Evolutionary conservation across 2,797 vertebrate genomes (phyloP).

Genomic region (Cyprinodon diabolis): DNA sequence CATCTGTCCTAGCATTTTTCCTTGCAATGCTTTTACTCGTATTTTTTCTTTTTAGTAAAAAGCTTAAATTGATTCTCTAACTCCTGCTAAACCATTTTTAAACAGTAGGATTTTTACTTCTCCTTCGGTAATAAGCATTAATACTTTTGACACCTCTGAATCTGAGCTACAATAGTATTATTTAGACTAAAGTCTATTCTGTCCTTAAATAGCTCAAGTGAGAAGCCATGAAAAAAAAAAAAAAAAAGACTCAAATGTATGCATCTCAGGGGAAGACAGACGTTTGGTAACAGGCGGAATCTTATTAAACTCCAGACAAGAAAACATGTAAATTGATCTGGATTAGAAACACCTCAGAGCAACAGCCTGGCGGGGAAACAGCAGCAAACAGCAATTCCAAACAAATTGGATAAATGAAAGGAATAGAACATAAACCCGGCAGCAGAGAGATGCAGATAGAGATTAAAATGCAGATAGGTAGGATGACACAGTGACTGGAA

Average conservation of each 20-base stretch:
- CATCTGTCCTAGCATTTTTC: too few species aligned
- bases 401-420: background rate
- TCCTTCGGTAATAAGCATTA: too few species aligned
- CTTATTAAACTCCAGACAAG: background rate
- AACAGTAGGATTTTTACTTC: too few species aligned
- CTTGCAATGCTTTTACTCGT: too few species aligned
- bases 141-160: too few species aligned
- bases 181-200: too few species aligned
- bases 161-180: too few species aligned
- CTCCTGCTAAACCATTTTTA: too few species aligned
- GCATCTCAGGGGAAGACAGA: background rate
- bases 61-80: too few species aligned
- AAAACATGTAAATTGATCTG: constrained; percentile 1
- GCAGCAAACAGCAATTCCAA: background rate
- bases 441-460: background rate
- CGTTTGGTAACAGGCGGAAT: background rate
- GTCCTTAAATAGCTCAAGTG: too few species aligned
- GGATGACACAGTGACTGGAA: constrained; percentile 16
- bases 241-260: background rate
- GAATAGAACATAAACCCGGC: background rate
- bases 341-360: background rate
- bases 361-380: background rate
- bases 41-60: too few species aligned
- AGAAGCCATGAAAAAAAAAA: background rate
- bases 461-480: constrained; percentile 24